Percentiles rank a stretch among this genome's conserved stretches.
phyloP scores from a whole-genome alignment of 1,140 invertebrate species.

The Bombyx mandarina region DNA sequence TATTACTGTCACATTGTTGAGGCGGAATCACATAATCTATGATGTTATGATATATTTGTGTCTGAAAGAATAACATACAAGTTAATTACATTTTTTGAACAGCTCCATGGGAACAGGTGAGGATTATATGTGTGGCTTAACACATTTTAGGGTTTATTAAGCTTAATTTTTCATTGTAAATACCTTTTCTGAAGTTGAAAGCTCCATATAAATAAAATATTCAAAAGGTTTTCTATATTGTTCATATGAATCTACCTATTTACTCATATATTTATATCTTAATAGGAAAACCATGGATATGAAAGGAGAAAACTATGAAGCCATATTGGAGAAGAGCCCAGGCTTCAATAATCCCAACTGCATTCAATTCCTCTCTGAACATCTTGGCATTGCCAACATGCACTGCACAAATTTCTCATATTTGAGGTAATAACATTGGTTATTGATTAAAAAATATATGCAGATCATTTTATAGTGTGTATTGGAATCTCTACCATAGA shows the following conservation, averaged over 20 bases:
- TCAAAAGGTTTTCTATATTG: conserved; percentile 1
- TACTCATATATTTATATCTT: conserved; percentile 42
- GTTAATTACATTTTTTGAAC: conserved; percentile 68
- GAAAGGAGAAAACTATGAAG: conserved; percentile 86
- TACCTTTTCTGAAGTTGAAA: too few relatives aligned
- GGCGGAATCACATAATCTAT: conserved; percentile 59
- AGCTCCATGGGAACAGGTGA: conserved; percentile 67
- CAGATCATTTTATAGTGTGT: neutral
- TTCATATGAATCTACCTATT: neutral
- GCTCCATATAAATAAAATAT: neutral
- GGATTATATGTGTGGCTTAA: conserved; percentile 60
- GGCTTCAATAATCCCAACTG: conserved; percentile 93
- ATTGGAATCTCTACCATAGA: neutral
- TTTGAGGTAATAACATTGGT: conserved; percentile 74
- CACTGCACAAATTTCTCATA: conserved; percentile 83
- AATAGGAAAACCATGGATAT: conserved; percentile 83
- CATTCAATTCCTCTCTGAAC: conserved; percentile 82
- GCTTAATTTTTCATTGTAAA: conserved; percentile 18
- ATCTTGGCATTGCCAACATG: conserved; percentile 79
- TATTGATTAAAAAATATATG: conserved; percentile 3
- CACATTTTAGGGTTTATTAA: conserved; percentile 45
- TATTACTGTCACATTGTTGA: conserved; percentile 59
- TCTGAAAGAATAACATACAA: conserved; percentile 65
- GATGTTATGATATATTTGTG: conserved; percentile 63
- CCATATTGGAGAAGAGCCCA: conserved; percentile 85